Evolutionary conservation across 2,113 vertebrate species (phyloP).

Genomic region (Tupaia chinensis): DNA sequence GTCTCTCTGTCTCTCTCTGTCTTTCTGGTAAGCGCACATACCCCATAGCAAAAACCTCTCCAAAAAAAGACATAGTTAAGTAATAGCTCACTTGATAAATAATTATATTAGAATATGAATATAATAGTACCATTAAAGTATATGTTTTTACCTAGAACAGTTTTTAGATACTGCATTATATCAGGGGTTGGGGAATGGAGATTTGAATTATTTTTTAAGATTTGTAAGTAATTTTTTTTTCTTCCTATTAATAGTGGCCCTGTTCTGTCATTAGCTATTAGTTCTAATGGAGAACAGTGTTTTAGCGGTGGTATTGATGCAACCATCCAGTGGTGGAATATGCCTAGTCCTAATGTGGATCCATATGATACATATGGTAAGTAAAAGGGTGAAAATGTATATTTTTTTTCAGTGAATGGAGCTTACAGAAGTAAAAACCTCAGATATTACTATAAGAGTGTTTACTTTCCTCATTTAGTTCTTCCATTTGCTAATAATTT

Average conservation of each 20-base stretch:
- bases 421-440: slow-evolving; percentile 2
- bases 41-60: too few species aligned
- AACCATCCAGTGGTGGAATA: slow-evolving; percentile 99
- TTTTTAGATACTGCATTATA: slow-evolving; percentile 51
- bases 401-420: background rate
- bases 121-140: slow-evolving; percentile 47
- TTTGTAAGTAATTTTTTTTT: slow-evolving; percentile 64
- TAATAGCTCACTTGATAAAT: slow-evolving; percentile 9
- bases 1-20: too few species aligned
- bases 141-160: slow-evolving; percentile 14
- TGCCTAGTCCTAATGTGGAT: slow-evolving; percentile 97
- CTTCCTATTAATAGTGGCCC: slow-evolving; percentile 90
- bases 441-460: background rate
- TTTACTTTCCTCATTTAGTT: slow-evolving; percentile 38
- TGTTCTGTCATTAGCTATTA: slow-evolving; percentile 95
- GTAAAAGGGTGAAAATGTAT: slow-evolving; percentile 33
- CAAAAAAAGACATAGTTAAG: background rate
- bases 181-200: background rate
- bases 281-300: slow-evolving; percentile 96
- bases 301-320: slow-evolving; percentile 98
- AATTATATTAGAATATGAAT: slow-evolving; percentile 44
- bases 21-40: too few species aligned
- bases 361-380: slow-evolving; percentile 98
- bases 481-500: slow-evolving; percentile 10
- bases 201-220: slow-evolving; percentile 35